A percentile compares a stretch with the other conserved stretches of the same genome.
Evolutionary conservation across 2,797 vertebrate genomes (phyloP).

Genomic region (Falco novaeseelandiae): DNA sequence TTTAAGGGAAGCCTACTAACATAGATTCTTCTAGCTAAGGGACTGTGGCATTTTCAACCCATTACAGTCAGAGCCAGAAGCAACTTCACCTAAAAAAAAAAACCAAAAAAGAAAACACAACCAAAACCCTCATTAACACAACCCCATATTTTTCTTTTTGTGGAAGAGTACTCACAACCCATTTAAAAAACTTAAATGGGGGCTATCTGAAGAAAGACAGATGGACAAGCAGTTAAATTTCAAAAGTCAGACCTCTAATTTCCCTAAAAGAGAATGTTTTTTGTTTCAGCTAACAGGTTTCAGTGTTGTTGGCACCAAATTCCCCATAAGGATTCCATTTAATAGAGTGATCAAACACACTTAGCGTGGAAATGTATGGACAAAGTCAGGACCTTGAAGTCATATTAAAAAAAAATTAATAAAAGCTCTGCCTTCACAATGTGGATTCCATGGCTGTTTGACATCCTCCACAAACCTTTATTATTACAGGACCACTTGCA

Average conservation of each 20-base stretch:
- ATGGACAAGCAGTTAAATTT: slow-evolving; percentile 70
- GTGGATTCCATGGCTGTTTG: neutral
- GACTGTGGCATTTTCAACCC: slow-evolving; percentile 4
- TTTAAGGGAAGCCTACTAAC: slow-evolving; percentile 5
- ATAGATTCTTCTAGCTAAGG: slow-evolving; percentile 2
- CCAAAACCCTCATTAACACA: neutral
- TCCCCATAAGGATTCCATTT: slow-evolving; percentile 78
- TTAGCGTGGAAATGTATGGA: slow-evolving; percentile 53
- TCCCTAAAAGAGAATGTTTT: slow-evolving; percentile 66
- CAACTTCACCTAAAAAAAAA: slow-evolving; percentile 38
- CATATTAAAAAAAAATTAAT: neutral
- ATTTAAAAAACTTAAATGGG: slow-evolving; percentile 69
- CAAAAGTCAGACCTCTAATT: slow-evolving; percentile 69
- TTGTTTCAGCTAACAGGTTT: slow-evolving; percentile 74
- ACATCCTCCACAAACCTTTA: neutral
- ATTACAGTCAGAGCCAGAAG: slow-evolving; percentile 22
- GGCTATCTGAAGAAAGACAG: slow-evolving; percentile 75
- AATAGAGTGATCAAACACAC: slow-evolving; percentile 66
- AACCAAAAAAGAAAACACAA: neutral
- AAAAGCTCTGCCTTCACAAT: neutral
- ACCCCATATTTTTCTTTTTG: slow-evolving; percentile 4
- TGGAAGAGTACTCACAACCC: slow-evolving; percentile 56
- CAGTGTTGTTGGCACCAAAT: slow-evolving; percentile 69
- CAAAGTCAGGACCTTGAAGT: slow-evolving; percentile 61
- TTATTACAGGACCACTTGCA: neutral